Percentiles rank a stretch among this genome's conserved stretches.
Conservation (phyloP, 2,888 invertebrate species). For the Cerceris ruficornis region DNA sequence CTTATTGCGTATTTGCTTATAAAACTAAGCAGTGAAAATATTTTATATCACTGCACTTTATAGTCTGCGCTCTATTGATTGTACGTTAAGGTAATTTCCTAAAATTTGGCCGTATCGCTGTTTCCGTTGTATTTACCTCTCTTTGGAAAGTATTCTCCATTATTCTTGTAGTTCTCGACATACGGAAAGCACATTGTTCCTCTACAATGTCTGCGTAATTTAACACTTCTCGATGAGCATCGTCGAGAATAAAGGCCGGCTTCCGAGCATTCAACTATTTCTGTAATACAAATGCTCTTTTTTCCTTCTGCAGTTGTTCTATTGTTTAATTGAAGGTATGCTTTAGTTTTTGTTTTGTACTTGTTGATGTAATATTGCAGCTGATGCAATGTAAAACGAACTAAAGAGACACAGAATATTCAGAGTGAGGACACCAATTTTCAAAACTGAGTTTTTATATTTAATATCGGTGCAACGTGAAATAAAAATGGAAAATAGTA, state of each 20-base stretch:
- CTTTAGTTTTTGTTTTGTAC: slow-evolving; percentile 20
- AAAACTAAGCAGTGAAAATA: too few relatives aligned
- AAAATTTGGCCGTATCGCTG: slow-evolving; percentile 21
- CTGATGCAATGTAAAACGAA: background rate
- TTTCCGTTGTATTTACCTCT: slow-evolving; percentile 31
- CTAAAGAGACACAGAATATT: background rate
- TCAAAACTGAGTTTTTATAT: too few relatives aligned
- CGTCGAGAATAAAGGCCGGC: slow-evolving; percentile 51
- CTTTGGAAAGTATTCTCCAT: slow-evolving; percentile 36
- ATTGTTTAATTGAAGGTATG: slow-evolving; percentile 29
- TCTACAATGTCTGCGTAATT: slow-evolving; percentile 64
- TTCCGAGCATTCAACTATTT: slow-evolving; percentile 53
- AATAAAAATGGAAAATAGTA: too few relatives aligned
- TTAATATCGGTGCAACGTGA: too few relatives aligned
- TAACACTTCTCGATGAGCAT: slow-evolving; percentile 55
- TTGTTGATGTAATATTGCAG: background rate
- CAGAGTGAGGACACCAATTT: too few relatives aligned
- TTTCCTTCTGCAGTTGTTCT: slow-evolving; percentile 25
- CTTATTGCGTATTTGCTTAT: too few relatives aligned
- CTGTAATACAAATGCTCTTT: slow-evolving; percentile 46
- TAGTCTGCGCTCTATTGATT: background rate
- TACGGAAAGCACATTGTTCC: slow-evolving; percentile 55
- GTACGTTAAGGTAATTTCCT: slow-evolving; percentile 11
- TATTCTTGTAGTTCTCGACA: slow-evolving; percentile 51
- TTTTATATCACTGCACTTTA: too few relatives aligned